These are phyloP conservation scores for Misgurnus anguillicaudatus DNA, from an alignment of 2,113 vertebrate genomes.

Conservation along the genomic window DNA sequence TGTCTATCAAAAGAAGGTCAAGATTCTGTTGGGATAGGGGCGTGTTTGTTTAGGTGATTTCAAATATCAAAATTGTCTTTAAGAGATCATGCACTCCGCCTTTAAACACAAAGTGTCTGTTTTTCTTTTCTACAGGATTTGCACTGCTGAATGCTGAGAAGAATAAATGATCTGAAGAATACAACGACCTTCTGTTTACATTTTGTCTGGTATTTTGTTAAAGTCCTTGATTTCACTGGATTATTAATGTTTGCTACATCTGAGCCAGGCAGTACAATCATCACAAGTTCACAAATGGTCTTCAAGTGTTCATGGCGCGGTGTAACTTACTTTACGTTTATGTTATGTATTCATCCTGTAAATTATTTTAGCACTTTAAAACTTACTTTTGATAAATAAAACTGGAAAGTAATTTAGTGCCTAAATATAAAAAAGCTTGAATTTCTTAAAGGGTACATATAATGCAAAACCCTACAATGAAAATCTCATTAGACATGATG, in stretches of 20 bases:
- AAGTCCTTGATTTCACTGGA: not conserved
- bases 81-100: too few relatives aligned
- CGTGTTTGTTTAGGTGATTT: too few relatives aligned
- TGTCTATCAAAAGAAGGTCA: too few relatives aligned
- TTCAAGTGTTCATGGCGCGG: not conserved
- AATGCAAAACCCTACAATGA: too few relatives aligned
- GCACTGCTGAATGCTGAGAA: slow-evolving; percentile 34
- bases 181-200: slow-evolving; percentile 1
- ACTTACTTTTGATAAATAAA: slow-evolving; percentile 25
- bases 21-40: too few relatives aligned
- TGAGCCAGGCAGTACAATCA: slow-evolving; percentile 16
- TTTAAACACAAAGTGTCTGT: slow-evolving; percentile 15
- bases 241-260: not conserved
- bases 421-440: not conserved
- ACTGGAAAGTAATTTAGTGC: not conserved
- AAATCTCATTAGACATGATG: too few relatives aligned
- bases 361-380: slow-evolving; percentile 1
- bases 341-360: slow-evolving; percentile 5
- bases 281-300: not conserved
- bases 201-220: not conserved
- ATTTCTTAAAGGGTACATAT: too few relatives aligned
- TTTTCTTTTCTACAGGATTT: slow-evolving; percentile 1
- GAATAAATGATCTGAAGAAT: not conserved
- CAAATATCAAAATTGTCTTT: too few relatives aligned
- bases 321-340: not conserved